Conservation (phyloP, 2,888 invertebrate species). For the Tubulanus polymorphus region DNA sequence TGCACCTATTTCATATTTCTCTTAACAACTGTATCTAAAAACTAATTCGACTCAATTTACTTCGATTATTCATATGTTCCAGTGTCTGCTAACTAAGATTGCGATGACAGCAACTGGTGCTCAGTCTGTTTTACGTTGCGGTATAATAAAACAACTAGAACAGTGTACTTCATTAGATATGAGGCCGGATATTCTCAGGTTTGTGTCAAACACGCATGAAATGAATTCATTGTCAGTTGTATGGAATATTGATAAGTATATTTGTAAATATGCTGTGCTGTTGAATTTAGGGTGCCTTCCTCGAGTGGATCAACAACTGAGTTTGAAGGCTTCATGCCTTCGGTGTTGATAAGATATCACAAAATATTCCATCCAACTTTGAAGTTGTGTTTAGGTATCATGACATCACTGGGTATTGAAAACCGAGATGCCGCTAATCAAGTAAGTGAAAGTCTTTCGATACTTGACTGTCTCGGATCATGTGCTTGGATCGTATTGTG, state of each 20-base stretch:
- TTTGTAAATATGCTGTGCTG: no score
- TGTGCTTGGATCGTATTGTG: neutral
- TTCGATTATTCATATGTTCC: slow-evolving; percentile 11
- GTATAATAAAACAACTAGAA: slow-evolving; percentile 42
- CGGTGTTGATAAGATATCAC: slow-evolving; percentile 69
- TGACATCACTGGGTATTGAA: slow-evolving; percentile 77
- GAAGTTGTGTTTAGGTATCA: slow-evolving; percentile 73
- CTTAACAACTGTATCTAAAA: neutral
- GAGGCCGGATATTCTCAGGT: slow-evolving; percentile 44
- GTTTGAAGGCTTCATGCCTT: slow-evolving; percentile 54
- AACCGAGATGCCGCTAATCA: slow-evolving; percentile 79
- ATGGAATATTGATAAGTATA: no score
- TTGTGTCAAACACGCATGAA: no score
- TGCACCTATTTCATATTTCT: neutral
- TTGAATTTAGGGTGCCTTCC: no score
- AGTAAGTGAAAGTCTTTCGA: slow-evolving; percentile 38
- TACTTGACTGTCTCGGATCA: neutral
- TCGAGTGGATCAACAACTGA: no score
- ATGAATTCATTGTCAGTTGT: neutral
- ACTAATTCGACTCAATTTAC: no score
- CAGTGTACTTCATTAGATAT: slow-evolving; percentile 45
- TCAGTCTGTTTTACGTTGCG: slow-evolving; percentile 40
- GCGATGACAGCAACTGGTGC: slow-evolving; percentile 46
- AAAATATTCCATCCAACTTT: slow-evolving; percentile 79
- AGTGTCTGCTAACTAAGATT: slow-evolving; percentile 46